A percentile compares a stretch with the other conserved stretches of the same genome.
Conservation (phyloP, 1,140 invertebrate species). For the Drosophila bifasciata region DNA sequence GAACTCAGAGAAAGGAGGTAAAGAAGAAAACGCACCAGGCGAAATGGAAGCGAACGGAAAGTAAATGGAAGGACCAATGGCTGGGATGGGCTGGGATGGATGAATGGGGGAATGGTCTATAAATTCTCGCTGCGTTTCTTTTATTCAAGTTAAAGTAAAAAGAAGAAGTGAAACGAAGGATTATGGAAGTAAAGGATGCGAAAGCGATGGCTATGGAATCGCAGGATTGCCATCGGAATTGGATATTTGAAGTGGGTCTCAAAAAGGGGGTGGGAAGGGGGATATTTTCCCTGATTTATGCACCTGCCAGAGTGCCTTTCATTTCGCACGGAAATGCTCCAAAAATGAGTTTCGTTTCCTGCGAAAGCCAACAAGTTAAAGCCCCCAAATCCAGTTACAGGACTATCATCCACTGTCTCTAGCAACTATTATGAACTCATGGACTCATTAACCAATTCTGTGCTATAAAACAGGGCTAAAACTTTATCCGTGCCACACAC, state of each 20-base stretch:
- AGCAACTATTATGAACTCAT: conserved; percentile 2
- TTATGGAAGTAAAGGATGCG: conserved; percentile 9
- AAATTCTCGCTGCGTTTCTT: conserved; percentile 46
- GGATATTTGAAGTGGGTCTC: conserved; percentile 4
- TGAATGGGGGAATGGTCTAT: conserved; percentile 59
- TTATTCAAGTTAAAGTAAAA: conserved; percentile 36
- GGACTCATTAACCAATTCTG: conserved; percentile 34
- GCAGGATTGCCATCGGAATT: conserved; percentile 13
- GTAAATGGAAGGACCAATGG: conserved; percentile 37
- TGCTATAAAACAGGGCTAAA: neutral
- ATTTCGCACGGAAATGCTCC: too few species aligned
- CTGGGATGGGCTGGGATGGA: too few species aligned
- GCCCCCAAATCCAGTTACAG: neutral
- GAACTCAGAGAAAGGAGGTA: too few species aligned
- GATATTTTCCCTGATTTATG: conserved; percentile 11
- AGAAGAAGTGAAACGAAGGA: neutral
- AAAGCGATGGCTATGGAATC: conserved; percentile 10
- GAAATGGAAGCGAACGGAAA: conserved; percentile 16
- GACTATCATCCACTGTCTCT: neutral
- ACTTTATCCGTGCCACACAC: conserved; percentile 23
- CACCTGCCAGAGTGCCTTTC: neutral
- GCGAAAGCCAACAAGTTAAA: neutral
- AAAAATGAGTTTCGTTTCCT: neutral
- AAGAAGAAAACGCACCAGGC: too few species aligned
- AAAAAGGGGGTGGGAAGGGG: neutral